These are phyloP conservation scores for Diadegma fenestrale DNA, from an alignment of 2,888 invertebrate species.

Conservation along the genomic window DNA sequence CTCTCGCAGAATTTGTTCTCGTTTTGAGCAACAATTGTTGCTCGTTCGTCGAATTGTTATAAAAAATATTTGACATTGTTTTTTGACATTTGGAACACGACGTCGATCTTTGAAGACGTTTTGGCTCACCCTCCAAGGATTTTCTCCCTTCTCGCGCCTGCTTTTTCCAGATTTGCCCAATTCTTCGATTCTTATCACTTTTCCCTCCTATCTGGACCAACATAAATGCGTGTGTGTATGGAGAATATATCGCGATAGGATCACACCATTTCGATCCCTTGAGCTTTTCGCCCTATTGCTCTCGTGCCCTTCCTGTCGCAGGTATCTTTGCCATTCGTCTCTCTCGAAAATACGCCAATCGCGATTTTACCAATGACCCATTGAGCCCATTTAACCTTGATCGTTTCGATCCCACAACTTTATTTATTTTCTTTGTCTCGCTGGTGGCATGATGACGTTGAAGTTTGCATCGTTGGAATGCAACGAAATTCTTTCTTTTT, in stretches of 20 bases:
- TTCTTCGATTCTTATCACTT: slow-evolving; percentile 56
- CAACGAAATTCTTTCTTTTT: too few species aligned
- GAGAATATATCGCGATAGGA: neutral
- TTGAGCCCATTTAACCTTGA: slow-evolving; percentile 58
- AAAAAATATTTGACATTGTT: neutral
- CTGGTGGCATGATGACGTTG: too few species aligned
- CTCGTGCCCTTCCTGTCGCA: slow-evolving; percentile 13
- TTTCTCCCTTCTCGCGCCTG: neutral
- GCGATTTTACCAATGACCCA: slow-evolving; percentile 45
- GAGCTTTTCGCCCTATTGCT: slow-evolving; percentile 24
- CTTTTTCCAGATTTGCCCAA: neutral
- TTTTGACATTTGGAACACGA: neutral
- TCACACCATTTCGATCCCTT: slow-evolving; percentile 33
- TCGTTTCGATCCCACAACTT: slow-evolving; percentile 24
- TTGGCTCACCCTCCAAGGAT: neutral
- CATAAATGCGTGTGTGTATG: neutral
- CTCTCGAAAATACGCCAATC: slow-evolving; percentile 24
- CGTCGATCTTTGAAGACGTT: neutral
- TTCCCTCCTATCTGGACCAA: neutral
- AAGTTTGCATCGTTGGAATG: too few species aligned
- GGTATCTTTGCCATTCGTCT: slow-evolving; percentile 51
- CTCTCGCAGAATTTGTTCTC: neutral
- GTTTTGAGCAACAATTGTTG: neutral
- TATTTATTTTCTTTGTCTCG: neutral
- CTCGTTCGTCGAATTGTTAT: neutral